Conservation (phyloP, 2,888 invertebrate species). For the Epistrophe eligans region DNA sequence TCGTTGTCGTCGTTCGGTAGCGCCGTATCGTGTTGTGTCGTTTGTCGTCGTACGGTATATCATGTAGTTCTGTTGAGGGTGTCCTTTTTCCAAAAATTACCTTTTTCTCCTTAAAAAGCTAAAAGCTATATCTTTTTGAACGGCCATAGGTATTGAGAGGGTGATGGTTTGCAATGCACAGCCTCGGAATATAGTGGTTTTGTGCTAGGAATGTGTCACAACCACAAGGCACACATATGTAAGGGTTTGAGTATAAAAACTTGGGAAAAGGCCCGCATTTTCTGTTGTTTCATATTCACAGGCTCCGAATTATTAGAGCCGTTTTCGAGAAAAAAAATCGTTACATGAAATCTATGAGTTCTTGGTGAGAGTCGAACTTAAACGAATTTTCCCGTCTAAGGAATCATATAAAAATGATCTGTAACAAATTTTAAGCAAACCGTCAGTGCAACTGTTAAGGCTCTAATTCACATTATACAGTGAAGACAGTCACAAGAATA, state of each 20-base stretch:
- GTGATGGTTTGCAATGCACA: conserved; percentile 32
- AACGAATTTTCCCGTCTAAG: too few relatives aligned
- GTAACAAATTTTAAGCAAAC: too few relatives aligned
- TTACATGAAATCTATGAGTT: too few relatives aligned
- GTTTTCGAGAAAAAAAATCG: too few relatives aligned
- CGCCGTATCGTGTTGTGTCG: conserved; percentile 1
- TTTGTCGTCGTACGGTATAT: conserved; percentile 19
- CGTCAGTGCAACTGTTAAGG: too few relatives aligned
- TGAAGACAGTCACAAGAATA: too few relatives aligned
- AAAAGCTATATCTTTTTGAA: conserved; percentile 54
- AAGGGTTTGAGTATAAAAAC: conserved; percentile 23
- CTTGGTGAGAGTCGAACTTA: too few relatives aligned
- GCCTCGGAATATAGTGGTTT: conserved; percentile 61
- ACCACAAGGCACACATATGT: conserved; percentile 52
- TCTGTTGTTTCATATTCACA: neutral
- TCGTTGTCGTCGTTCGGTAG: neutral
- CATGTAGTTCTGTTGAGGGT: conserved; percentile 28
- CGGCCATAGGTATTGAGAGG: neutral
- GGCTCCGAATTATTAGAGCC: neutral
- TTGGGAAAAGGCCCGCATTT: neutral
- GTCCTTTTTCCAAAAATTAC: conserved; percentile 66
- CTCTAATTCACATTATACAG: too few relatives aligned
- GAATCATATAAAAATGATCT: too few relatives aligned
- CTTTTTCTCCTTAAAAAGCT: conserved; percentile 28
- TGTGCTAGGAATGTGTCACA: conserved; percentile 56